A percentile compares a stretch with the other conserved stretches of the same genome.
Conservation (phyloP, 2,797 vertebrate genomes). For the Chrysocyon brachyurus region DNA sequence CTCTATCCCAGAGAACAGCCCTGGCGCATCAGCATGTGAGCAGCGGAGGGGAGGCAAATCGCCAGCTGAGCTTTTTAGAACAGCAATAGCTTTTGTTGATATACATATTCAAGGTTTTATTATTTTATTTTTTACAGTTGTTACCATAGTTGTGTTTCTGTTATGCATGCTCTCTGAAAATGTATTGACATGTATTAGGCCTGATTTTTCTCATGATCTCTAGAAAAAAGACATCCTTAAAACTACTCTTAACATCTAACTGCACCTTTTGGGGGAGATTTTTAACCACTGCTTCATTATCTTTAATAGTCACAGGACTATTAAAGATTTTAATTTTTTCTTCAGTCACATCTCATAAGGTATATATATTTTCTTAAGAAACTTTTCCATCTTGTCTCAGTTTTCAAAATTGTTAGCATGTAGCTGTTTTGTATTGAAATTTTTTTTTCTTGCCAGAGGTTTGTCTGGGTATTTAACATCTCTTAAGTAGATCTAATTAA, state of each 20-base stretch:
- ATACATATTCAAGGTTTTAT: neutral
- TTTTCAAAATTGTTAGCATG: conserved; percentile 21
- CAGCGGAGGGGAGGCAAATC: neutral
- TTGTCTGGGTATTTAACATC: neutral
- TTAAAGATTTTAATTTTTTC: conserved; percentile 7
- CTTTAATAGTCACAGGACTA: conserved; percentile 8
- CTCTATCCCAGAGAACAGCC: neutral
- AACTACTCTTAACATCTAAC: neutral
- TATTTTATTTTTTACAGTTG: neutral
- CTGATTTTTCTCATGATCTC: neutral
- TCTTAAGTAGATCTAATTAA: neutral
- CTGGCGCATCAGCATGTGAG: neutral
- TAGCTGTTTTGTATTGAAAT: neutral
- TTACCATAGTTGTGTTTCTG: neutral
- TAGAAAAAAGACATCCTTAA: conserved; percentile 40
- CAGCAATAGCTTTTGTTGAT: neutral
- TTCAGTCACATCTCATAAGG: neutral
- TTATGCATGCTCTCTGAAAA: conserved; percentile 33
- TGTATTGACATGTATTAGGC: neutral
- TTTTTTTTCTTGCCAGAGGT: neutral
- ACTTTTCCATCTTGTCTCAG: neutral
- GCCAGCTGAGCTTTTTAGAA: neutral
- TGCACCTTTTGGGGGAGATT: neutral
- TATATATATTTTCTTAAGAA: conserved; percentile 10
- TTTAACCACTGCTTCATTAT: conserved; percentile 7